These are phyloP conservation scores for Leontopithecus rosalia DNA, from an alignment of 2,797 vertebrate genomes.

Conservation along the genomic window DNA sequence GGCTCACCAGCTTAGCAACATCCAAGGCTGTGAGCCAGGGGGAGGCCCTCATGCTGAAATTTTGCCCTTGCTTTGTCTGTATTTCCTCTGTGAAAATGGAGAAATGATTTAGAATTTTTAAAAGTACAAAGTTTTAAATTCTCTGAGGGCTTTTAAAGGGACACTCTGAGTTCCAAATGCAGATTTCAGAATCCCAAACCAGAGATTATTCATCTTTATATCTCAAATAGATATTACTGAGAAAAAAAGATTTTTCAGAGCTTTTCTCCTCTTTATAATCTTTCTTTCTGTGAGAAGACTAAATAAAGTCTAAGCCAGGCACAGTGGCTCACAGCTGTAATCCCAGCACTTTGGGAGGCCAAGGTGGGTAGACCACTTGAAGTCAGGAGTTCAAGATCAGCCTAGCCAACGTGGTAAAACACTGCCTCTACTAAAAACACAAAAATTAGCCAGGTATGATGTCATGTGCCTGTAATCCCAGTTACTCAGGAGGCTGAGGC, in stretches of 20 bases:
- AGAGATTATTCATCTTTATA: conserved; percentile 4
- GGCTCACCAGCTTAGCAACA: conserved; percentile 42
- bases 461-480: neutral
- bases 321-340: too few relatives aligned
- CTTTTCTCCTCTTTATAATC: neutral
- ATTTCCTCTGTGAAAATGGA: conserved; percentile 36
- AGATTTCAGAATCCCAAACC: conserved; percentile 51
- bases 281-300: neutral
- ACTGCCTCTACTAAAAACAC: neutral
- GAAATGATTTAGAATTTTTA: conserved; percentile 47
- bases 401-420: neutral
- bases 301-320: neutral
- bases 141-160: conserved; percentile 36
- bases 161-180: neutral
- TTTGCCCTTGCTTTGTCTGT: conserved; percentile 58
- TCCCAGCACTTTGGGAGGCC: too few relatives aligned
- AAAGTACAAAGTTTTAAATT: conserved; percentile 25
- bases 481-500: neutral
- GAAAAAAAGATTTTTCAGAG: neutral
- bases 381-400: neutral
- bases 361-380: neutral
- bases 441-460: neutral
- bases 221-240: neutral
- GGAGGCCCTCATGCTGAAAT: conserved; percentile 57
- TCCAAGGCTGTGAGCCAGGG: conserved; percentile 42